Percentiles rank a stretch among this genome's conserved stretches.
Evolutionary conservation across 2,113 vertebrate species (phyloP).

Genomic region (Phoxinus phoxinus): DNA sequence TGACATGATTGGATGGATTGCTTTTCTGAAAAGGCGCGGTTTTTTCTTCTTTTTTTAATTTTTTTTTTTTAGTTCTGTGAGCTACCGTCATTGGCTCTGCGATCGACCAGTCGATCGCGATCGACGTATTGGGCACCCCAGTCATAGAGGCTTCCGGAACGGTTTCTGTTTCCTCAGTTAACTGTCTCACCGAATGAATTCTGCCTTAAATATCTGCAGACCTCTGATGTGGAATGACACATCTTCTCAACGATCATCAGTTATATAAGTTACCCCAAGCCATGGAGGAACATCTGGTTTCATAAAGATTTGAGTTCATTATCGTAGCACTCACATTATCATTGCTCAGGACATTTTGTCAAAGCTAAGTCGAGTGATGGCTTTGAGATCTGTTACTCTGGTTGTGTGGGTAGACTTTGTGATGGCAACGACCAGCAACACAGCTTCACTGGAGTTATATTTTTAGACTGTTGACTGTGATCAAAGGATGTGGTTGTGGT

Average conservation of each 20-base stretch:
- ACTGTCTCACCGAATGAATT: background rate
- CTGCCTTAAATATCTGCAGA: conserved; percentile 12
- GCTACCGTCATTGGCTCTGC: too few relatives aligned
- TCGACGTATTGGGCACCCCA: too few relatives aligned
- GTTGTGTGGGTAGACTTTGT: conserved; percentile 19
- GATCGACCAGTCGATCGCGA: too few relatives aligned
- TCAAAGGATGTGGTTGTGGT: conserved; percentile 43
- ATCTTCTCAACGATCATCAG: background rate
- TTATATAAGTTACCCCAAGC: conserved; percentile 9
- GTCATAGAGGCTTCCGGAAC: background rate
- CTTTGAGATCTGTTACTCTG: background rate
- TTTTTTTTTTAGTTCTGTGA: too few relatives aligned
- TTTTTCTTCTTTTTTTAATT: too few relatives aligned
- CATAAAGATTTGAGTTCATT: background rate
- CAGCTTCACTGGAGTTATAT: conserved; percentile 7
- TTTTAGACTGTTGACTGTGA: conserved; percentile 48
- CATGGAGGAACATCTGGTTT: conserved; percentile 3
- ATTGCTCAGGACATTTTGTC: conserved; percentile 11
- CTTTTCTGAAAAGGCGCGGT: too few relatives aligned
- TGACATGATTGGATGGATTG: too few relatives aligned
- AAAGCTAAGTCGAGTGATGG: background rate
- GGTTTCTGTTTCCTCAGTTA: too few relatives aligned
- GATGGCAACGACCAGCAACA: conserved; percentile 42
- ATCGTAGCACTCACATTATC: background rate
- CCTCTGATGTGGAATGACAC: conserved; percentile 27